A percentile compares a stretch with the other conserved stretches of the same genome.
phyloP scores from a whole-genome alignment of 2,113 vertebrate species.

The Tenebrosternarchus preto region DNA sequence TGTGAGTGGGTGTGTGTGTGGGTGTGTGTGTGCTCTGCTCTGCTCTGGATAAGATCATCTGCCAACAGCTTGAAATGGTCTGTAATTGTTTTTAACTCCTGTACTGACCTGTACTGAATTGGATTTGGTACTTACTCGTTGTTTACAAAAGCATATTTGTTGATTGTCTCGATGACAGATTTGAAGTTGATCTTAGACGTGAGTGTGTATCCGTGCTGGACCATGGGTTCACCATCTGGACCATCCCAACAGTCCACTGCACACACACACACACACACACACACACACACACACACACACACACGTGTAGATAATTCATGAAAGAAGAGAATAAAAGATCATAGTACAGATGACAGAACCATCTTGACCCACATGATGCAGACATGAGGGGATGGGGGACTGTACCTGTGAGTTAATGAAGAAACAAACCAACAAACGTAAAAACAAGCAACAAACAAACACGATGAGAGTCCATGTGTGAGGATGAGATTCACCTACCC shows the following conservation, averaged over 20 bases:
- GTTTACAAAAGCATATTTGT: conserved; percentile 91
- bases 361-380: neutral
- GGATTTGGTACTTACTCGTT: conserved; percentile 85
- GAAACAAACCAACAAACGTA: too few relatives aligned
- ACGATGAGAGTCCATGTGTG: too few relatives aligned
- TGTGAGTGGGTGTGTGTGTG: neutral
- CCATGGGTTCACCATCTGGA: conserved; percentile 92
- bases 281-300: neutral
- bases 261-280: neutral
- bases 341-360: neutral
- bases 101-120: too few relatives aligned
- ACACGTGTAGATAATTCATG: neutral
- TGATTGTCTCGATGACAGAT: conserved; percentile 92
- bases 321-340: neutral
- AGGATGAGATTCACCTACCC: conserved; percentile 68
- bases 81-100: too few relatives aligned
- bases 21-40: neutral
- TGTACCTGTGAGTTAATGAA: too few relatives aligned
- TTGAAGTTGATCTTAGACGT: conserved; percentile 96
- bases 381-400: too few relatives aligned
- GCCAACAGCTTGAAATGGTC: too few relatives aligned
- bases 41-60: too few relatives aligned
- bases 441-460: too few relatives aligned
- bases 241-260: conserved; percentile 99
- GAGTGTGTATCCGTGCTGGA: conserved; percentile 95